Conservation (phyloP, 1,140 invertebrate genomes). For the Thaumetopoea pityocampa region DNA sequence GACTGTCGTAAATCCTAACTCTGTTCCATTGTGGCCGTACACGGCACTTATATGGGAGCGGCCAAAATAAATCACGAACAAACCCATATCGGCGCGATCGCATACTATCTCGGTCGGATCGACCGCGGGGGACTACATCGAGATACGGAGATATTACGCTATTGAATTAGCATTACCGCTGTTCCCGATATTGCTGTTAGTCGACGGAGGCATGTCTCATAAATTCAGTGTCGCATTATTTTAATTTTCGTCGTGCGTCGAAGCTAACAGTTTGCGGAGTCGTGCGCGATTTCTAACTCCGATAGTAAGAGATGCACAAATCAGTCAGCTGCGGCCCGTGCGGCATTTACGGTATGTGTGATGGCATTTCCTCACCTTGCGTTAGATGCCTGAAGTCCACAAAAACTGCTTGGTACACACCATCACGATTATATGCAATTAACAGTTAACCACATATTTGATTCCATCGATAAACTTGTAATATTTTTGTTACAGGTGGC, state of each 20-base stretch:
- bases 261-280: slow-evolving; percentile 29
- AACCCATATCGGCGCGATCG: slow-evolving; percentile 67
- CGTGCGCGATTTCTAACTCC: slow-evolving; percentile 45
- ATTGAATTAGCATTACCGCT: slow-evolving; percentile 69
- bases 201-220: slow-evolving; percentile 34
- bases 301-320: slow-evolving; percentile 51
- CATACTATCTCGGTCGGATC: slow-evolving; percentile 56
- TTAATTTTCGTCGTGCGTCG: slow-evolving; percentile 50
- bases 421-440: no score
- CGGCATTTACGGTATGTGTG: slow-evolving; percentile 31
- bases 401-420: slow-evolving; percentile 1
- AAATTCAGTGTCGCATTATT: slow-evolving; percentile 51
- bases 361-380: slow-evolving; percentile 25
- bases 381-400: slow-evolving; percentile 3
- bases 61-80: slow-evolving; percentile 71
- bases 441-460: no score
- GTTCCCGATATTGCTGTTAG: slow-evolving; percentile 46
- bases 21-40: slow-evolving; percentile 60
- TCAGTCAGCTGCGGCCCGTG: slow-evolving; percentile 25
- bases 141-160: slow-evolving; percentile 64
- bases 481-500: slow-evolving; percentile 52
- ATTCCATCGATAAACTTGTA: slow-evolving; percentile 31
- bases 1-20: slow-evolving; percentile 62
- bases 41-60: slow-evolving; percentile 66
- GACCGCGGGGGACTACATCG: slow-evolving; percentile 45